Percentiles rank a stretch among this genome's conserved stretches.
These are phyloP conservation scores for Euplexia lucipara DNA, from an alignment of 2,888 invertebrate genomes.

Conservation along the genomic window DNA sequence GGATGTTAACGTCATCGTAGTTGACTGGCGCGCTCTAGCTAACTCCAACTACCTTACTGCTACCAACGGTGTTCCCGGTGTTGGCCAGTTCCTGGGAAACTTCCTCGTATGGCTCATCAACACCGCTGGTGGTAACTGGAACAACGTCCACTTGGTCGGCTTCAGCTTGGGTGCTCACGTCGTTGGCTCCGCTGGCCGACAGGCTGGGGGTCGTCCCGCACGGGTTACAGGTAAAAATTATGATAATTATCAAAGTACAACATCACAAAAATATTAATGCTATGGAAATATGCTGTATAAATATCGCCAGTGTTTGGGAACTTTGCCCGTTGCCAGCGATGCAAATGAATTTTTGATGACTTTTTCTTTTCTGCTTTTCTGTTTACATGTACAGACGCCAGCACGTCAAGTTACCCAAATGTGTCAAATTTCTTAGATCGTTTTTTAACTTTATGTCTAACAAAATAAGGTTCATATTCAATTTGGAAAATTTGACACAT, in stretches of 20 bases:
- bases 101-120: constrained; percentile 83
- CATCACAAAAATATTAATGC: not conserved
- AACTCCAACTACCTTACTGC: constrained; percentile 73
- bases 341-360: too few relatives aligned
- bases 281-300: too few relatives aligned
- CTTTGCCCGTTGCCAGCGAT: too few relatives aligned
- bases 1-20: constrained; percentile 82
- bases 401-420: too few relatives aligned
- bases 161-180: constrained; percentile 88
- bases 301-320: too few relatives aligned
- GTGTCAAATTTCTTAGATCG: too few relatives aligned
- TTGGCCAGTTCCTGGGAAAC: constrained; percentile 80
- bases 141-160: constrained; percentile 84
- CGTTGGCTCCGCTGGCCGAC: constrained; percentile 80
- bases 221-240: constrained; percentile 78
- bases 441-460: too few relatives aligned
- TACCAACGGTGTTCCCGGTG: constrained; percentile 75
- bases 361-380: too few relatives aligned
- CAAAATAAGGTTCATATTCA: too few relatives aligned
- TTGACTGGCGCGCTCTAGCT: constrained; percentile 81
- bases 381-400: too few relatives aligned
- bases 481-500: too few relatives aligned
- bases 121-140: constrained; percentile 79
- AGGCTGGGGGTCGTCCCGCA: constrained; percentile 64
- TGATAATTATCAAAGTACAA: too few relatives aligned